Conservation (phyloP, 2,113 vertebrate genomes). For the Chionodraco myersi region DNA sequence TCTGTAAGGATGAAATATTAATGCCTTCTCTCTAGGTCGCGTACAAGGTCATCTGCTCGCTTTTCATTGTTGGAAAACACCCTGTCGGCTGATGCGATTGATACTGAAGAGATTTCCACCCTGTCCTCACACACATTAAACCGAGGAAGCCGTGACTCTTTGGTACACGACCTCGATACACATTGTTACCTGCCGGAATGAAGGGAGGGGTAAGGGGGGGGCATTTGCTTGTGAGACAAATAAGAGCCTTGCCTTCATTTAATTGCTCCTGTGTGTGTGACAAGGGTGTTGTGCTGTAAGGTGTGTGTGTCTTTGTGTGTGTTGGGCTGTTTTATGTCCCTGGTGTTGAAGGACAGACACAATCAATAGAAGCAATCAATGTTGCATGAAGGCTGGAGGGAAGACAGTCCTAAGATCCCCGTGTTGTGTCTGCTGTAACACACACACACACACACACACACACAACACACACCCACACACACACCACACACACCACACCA, state of each 20-base stretch:
- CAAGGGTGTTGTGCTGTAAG: constrained; percentile 15
- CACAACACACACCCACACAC: constrained; percentile 4
- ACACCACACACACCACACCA: background rate
- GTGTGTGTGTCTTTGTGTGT: constrained; percentile 31
- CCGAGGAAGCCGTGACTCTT: constrained; percentile 54
- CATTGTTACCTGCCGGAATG: constrained; percentile 63
- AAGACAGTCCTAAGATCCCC: constrained; percentile 23
- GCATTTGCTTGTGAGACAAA: constrained; percentile 20
- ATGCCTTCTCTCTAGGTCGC: constrained; percentile 64
- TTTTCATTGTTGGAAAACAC: constrained; percentile 73
- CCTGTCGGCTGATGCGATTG: constrained; percentile 67
- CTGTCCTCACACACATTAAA: constrained; percentile 72
- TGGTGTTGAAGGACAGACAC: constrained; percentile 73
- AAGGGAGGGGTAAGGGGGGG: background rate
- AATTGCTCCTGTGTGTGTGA: constrained; percentile 30
- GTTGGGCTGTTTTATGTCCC: constrained; percentile 52
- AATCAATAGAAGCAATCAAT: constrained; percentile 82
- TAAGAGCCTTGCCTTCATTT: constrained; percentile 40
- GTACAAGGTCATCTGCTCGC: constrained; percentile 70
- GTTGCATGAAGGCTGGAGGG: constrained; percentile 70
- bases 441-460: constrained; percentile 22
- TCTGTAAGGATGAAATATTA: constrained; percentile 78
- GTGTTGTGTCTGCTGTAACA: constrained; percentile 18
- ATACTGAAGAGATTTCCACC: constrained; percentile 72
- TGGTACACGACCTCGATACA: constrained; percentile 65